Evolutionary conservation across 2,113 vertebrate genomes (phyloP), one percentile per base, ranked within the genome.

Genomic region (Amphiprion percula): DNA sequence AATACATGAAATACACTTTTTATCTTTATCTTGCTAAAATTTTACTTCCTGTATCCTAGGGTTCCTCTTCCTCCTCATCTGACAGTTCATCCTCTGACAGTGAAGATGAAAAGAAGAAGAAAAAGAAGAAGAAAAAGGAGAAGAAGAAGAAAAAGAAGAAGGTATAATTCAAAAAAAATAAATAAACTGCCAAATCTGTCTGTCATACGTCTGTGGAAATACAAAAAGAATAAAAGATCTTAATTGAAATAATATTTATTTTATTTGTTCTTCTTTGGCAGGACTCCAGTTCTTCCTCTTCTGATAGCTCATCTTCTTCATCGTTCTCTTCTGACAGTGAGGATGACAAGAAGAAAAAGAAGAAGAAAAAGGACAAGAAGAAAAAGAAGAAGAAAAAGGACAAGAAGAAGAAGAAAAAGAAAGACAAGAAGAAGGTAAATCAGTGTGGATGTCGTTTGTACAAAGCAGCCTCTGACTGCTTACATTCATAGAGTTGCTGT

Each of bases 281-380:
- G 92, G 85, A 88, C 9, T 87, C 88, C 14, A 81, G 86, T 63
- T 90, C 89, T 26, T 90, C 89, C 16, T 90, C 87, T 1, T 92
- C 91, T 1, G 82, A 80, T 7, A 75, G 79, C 14, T 90, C 82
- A 2, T 88, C 82, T 3, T 91, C 84, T 0, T 87, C 89, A 2
- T 44, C 41, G 14, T 90, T 70, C 2, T 90, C 86, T 21, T 92
- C 87, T 74, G 91, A 93, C 21, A 91, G 90, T 0, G 87, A 91
- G 2, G 77, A 90, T 46, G 74, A 91, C 17, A 92, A 92, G 21
- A 92, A 83, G 75, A 92, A 91, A 9, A 89, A 88, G 28, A 87
- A 90, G 37, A 90, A 88, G 19, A 85, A 88, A 28, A 50, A 67
- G 33, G 85, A 90, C 5, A 77, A 89, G 16, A 78, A 89, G 17